Evolutionary conservation across 64 coral and sea anemone genomes (phyloP).

Genomic region (Catalaphyllia jardinei): DNA sequence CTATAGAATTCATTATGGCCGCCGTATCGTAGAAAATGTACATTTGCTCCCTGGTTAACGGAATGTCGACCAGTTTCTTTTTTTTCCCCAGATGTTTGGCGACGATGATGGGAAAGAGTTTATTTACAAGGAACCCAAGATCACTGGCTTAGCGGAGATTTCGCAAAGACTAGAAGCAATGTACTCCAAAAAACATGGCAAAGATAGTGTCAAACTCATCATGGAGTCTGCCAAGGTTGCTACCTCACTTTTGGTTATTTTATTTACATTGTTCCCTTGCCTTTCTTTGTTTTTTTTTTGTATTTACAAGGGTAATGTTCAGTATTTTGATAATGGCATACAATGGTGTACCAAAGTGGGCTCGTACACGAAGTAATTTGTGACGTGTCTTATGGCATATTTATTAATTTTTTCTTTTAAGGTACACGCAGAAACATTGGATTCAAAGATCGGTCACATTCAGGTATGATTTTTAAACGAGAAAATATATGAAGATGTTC

Average conservation of each 20-base stretch:
- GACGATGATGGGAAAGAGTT: slow-evolving; percentile 95
- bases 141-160: slow-evolving; percentile 88
- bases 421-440: slow-evolving; percentile 74
- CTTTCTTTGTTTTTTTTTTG: background rate
- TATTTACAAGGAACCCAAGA: slow-evolving; percentile 98
- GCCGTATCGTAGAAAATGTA: too few relatives aligned
- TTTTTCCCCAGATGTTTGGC: slow-evolving; percentile 47
- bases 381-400: background rate
- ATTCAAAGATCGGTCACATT: slow-evolving; percentile 71
- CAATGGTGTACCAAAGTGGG: too few relatives aligned
- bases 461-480: slow-evolving; percentile 39
- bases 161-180: slow-evolving; percentile 84
- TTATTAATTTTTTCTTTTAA: background rate
- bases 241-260: background rate
- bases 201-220: slow-evolving; percentile 79
- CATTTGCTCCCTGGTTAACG: too few relatives aligned
- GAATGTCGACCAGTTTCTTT: background rate
- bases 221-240: slow-evolving; percentile 94
- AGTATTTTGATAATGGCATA: too few relatives aligned
- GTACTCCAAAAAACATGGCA: slow-evolving; percentile 76
- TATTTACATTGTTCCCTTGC: background rate
- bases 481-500: background rate
- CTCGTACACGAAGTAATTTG: too few relatives aligned
- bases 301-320: too few relatives aligned
- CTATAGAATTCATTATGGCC: too few relatives aligned